phyloP scores from a whole-genome alignment of 2,888 invertebrate species.

The Scaptomyza cyrtandrae region DNA sequence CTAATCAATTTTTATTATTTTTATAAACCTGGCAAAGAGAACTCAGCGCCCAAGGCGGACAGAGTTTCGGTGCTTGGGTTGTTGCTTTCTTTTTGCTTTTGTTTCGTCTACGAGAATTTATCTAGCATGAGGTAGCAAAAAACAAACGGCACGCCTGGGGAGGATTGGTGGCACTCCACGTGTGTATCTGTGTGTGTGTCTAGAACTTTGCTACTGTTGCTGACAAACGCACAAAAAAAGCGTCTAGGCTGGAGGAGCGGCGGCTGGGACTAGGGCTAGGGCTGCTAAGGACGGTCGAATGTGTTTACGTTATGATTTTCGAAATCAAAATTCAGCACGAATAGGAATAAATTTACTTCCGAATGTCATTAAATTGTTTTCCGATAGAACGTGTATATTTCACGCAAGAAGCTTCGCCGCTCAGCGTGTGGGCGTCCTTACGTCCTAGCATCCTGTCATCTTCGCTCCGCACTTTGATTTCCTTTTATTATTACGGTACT shows the following conservation, averaged over 20 bases:
- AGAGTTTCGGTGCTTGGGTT: constrained; percentile 10
- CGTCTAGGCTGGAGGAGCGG: background rate
- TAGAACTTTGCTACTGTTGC: constrained; percentile 48
- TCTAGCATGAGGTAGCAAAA: constrained; percentile 70
- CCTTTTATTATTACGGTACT: constrained; percentile 76
- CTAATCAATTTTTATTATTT: constrained; percentile 84
- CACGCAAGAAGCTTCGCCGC: constrained; percentile 68
- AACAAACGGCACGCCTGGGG: constrained; percentile 75
- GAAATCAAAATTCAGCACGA: constrained; percentile 83
- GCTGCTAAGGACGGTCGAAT: constrained; percentile 56
- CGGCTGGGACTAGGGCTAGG: constrained; percentile 1
- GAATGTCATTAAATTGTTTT: constrained; percentile 84
- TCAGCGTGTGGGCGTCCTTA: constrained; percentile 29
- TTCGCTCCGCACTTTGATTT: constrained; percentile 56
- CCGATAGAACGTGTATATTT: constrained; percentile 82
- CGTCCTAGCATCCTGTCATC: constrained; percentile 33
- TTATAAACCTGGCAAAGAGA: constrained; percentile 67
- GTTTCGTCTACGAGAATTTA: constrained; percentile 73
- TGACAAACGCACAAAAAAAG: constrained; percentile 60
- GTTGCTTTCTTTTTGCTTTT: constrained; percentile 53
- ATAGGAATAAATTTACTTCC: constrained; percentile 83
- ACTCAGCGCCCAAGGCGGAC: constrained; percentile 26
- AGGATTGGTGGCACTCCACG: constrained; percentile 44
- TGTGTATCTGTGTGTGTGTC: constrained; percentile 32
- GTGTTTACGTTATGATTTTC: constrained; percentile 80